Percentiles rank a stretch among this genome's conserved stretches.
These are phyloP conservation scores for Abscondita cerata DNA, from an alignment of 2,888 invertebrate species.

Conservation along the genomic window DNA sequence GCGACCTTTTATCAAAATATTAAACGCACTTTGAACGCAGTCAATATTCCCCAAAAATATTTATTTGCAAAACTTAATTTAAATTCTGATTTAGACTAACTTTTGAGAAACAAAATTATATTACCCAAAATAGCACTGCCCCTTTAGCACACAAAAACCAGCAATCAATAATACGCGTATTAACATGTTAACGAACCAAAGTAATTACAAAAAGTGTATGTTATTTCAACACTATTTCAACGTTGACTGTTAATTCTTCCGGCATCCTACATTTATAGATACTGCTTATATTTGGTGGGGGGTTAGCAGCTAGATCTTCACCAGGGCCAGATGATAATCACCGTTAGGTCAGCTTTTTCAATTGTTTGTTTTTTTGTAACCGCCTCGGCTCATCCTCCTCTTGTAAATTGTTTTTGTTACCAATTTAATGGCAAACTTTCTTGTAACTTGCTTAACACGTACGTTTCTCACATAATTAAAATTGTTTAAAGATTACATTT, in stretches of 20 bases:
- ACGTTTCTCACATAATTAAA: no score
- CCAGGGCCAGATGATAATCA: conserved; percentile 44
- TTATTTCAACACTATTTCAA: conserved; percentile 1
- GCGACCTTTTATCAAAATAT: no score
- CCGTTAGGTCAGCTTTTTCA: conserved; percentile 47
- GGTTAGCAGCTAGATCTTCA: conserved; percentile 36
- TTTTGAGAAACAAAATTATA: no score
- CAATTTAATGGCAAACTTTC: no score
- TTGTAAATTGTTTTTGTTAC: no score
- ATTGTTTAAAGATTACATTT: no score
- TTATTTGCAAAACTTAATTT: no score
- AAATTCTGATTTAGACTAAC: no score
- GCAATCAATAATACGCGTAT: conserved; percentile 39
- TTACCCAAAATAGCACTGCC: conserved; percentile 44
- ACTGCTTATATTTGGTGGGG: conserved; percentile 39
- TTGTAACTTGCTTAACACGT: no score
- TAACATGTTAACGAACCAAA: conserved; percentile 34
- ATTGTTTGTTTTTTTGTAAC: conserved; percentile 40
- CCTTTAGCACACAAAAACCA: conserved; percentile 39
- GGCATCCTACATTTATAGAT: conserved; percentile 43
- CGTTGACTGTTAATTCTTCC: conserved; percentile 26
- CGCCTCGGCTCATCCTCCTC: conserved; percentile 11
- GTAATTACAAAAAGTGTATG: no score
- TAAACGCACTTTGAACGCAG: no score
- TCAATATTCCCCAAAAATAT: no score